Conservation (phyloP, 2,888 invertebrate species). For the Polydrusus cervinus region DNA sequence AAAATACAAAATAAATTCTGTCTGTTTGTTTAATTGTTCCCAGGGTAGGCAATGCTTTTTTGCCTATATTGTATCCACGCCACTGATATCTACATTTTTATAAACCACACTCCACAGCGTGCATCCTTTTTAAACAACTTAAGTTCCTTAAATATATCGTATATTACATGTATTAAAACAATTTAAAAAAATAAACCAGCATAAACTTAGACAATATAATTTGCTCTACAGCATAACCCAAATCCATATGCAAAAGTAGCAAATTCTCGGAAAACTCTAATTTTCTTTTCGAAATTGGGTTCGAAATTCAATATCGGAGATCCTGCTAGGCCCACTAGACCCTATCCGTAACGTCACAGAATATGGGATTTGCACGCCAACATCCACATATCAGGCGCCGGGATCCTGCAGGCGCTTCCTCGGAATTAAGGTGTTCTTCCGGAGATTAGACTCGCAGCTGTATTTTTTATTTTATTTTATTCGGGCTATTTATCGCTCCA, state of each 20-base stretch:
- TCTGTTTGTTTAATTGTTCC: no score
- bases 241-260: slow-evolving; percentile 12
- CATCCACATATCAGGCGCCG: slow-evolving; percentile 62
- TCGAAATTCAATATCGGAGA: slow-evolving; percentile 45
- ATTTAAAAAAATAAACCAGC: no score
- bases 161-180: no score
- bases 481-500: slow-evolving; percentile 63
- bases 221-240: neutral
- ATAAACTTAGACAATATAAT: neutral
- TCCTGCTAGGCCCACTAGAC: slow-evolving; percentile 33
- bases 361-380: slow-evolving; percentile 61
- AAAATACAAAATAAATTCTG: no score
- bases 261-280: slow-evolving; percentile 21
- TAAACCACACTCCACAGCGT: no score
- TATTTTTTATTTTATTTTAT: slow-evolving; percentile 66
- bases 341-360: slow-evolving; percentile 53
- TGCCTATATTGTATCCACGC: no score
- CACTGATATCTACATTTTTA: no score
- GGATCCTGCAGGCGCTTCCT: slow-evolving; percentile 48
- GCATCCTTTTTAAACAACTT: no score
- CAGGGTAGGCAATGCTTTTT: no score
- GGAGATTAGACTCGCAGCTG: slow-evolving; percentile 67
- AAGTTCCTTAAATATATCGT: no score
- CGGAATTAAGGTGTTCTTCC: slow-evolving; percentile 69
- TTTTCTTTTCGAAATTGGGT: slow-evolving; percentile 24